Evolutionary conservation across 2,888 invertebrate species (phyloP), one percentile per base, ranked within the genome.

Genomic region (Tetheella fluctuosa): DNA sequence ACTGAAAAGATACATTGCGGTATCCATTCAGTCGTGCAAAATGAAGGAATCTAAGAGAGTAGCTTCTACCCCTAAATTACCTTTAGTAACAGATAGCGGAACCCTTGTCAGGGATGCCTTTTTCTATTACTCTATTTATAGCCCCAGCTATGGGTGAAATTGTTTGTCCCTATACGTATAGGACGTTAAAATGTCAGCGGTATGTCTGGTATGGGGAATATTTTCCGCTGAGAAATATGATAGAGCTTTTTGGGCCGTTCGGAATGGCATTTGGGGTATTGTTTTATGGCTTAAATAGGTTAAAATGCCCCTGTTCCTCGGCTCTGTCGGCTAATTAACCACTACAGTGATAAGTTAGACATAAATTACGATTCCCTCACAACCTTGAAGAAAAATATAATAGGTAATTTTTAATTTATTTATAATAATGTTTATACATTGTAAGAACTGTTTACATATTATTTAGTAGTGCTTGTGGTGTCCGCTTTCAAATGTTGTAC

Each of bases 21-120:
- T 12, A 30, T 37, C 34, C 20, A 55, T 55, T 55, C 15, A 37
- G 15, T 20, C 13, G 34, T 23, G 12, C 13, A 23, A 34, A 23
- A 55, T 34, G 55, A 34, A 55, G 34, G 37, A 34, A 55, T 20
- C 34, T 30, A 23, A 23, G 54, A 25, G 17, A 54, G 66, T 61
- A 53, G 59, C 53, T 53, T 60, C 54, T 56, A 63, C 58, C 58
- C 64, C 64, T 67, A 74, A 79, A 79, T 77, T 75, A 73, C 77
- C 68, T 66, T 61, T 61, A 58, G 76, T 73, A 76, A 81, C 77
- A 71, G 74, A 78, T 76, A 75, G 70, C 56, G 66, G 13, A 61
- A 79, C 80, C 81, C 78, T 65, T 67, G 77, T 81, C 80, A 76
- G 57, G 56, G 55, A 64, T 62, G 67, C 69, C 72, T 71, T 74